These are phyloP conservation scores for Mareca strepera DNA, from an alignment of 2,797 vertebrate genomes.

Conservation along the genomic window DNA sequence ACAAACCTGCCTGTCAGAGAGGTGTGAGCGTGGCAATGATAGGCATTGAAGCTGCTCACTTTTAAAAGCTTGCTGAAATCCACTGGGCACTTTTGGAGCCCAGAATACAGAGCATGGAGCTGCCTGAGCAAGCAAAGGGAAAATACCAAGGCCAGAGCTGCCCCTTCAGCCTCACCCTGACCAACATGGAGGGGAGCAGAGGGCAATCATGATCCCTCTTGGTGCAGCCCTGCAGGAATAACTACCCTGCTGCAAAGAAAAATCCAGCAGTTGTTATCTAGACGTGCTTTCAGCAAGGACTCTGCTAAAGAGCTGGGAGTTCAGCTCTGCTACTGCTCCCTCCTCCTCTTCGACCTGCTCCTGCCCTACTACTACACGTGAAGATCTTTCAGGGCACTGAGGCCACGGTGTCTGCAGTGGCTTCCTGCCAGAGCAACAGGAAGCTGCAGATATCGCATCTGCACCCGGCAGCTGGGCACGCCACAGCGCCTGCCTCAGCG, in stretches of 20 bases:
- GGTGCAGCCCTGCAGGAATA: background rate
- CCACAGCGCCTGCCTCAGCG: background rate
- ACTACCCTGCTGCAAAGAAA: background rate
- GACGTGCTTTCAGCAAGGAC: background rate
- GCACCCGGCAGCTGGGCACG: background rate
- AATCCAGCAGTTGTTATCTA: background rate
- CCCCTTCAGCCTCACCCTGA: background rate
- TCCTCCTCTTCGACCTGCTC: background rate
- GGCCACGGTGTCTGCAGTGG: background rate
- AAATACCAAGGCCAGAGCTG: background rate
- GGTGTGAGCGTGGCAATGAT: background rate
- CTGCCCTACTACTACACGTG: background rate
- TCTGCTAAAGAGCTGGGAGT: background rate
- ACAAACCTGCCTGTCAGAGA: background rate
- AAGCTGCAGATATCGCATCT: background rate
- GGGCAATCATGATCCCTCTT: background rate
- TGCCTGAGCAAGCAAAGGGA: background rate
- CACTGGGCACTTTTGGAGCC: background rate
- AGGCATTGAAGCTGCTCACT: background rate
- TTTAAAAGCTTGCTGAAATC: background rate
- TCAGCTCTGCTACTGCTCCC: background rate
- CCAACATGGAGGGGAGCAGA: fast-evolving
- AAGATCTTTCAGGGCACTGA: background rate
- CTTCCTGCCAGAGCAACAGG: background rate
- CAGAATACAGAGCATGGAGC: background rate